phyloP scores from a whole-genome alignment of 2,888 invertebrate genomes.

The Pristionchus maxplancki region DNA sequence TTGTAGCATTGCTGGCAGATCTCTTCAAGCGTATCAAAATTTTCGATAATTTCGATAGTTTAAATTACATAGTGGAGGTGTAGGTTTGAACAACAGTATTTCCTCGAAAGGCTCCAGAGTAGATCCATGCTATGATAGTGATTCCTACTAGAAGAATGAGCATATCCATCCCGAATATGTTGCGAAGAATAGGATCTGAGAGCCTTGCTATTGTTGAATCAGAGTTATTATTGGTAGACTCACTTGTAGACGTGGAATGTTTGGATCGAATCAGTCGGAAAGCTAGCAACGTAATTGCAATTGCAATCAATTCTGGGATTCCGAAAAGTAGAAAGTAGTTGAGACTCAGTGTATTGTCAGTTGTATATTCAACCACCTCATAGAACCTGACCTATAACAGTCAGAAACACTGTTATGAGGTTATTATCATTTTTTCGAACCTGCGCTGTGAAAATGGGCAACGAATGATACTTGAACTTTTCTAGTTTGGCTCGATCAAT shows the following conservation, averaged over 20 bases:
- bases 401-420: not conserved
- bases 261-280: not conserved
- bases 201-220: no score
- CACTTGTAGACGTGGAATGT: not conserved
- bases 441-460: constrained; percentile 6
- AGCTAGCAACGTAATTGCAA: not conserved
- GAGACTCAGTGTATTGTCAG: not conserved
- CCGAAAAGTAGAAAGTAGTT: not conserved
- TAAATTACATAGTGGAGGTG: not conserved
- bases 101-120: constrained; percentile 7
- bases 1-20: not conserved
- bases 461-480: not conserved
- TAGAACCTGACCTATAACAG: constrained; percentile 15
- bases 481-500: not conserved
- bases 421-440: not conserved
- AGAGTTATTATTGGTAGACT: no score
- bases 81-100: constrained; percentile 23
- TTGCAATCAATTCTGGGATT: constrained; percentile 5
- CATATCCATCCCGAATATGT: not conserved
- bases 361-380: constrained; percentile 26
- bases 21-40: not conserved
- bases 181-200: not conserved
- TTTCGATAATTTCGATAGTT: not conserved
- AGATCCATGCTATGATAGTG: not conserved
- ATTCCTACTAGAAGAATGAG: not conserved